phyloP scores from a whole-genome alignment of 2,888 invertebrate genomes.

The Ochropleura plecta region DNA sequence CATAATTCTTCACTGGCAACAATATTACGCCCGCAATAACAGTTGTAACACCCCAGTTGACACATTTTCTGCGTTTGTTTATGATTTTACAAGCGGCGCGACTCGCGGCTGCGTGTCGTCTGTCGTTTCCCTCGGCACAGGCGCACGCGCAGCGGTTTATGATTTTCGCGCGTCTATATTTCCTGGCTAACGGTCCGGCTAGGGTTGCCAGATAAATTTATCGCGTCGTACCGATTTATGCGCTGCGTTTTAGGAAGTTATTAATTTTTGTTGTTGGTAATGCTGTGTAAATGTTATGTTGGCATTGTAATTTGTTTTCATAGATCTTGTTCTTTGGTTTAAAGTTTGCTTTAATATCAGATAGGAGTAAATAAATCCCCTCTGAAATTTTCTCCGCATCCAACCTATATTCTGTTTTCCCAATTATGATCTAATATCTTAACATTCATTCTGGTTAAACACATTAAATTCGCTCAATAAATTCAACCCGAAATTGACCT shows the following conservation, averaged over 20 bases:
- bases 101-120: slow-evolving; percentile 64
- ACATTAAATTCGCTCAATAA: background rate
- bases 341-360: background rate
- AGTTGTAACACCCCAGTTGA: slow-evolving; percentile 59
- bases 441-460: background rate
- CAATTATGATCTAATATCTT: background rate
- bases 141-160: slow-evolving; percentile 76
- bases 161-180: slow-evolving; percentile 84
- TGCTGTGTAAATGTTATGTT: slow-evolving; percentile 32
- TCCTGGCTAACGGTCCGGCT: slow-evolving; percentile 76
- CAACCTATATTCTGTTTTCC: background rate
- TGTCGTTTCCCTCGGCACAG: slow-evolving; percentile 59
- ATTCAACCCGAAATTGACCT: background rate
- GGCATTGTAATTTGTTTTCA: slow-evolving; percentile 21
- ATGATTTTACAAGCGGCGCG: slow-evolving; percentile 64
- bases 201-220: slow-evolving; percentile 76
- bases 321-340: background rate
- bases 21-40: slow-evolving; percentile 49
- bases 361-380: background rate
- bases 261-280: slow-evolving; percentile 46
- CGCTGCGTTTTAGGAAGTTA: slow-evolving; percentile 49
- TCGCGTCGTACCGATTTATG: slow-evolving; percentile 64
- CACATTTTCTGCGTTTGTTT: slow-evolving; percentile 68
- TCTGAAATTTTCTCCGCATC: background rate
- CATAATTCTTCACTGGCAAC: slow-evolving; percentile 51